A percentile compares a stretch with the other conserved stretches of the same genome.
These are phyloP conservation scores for Acanthornis magna DNA, from an alignment of 2,797 vertebrate genomes.

Conservation along the genomic window DNA sequence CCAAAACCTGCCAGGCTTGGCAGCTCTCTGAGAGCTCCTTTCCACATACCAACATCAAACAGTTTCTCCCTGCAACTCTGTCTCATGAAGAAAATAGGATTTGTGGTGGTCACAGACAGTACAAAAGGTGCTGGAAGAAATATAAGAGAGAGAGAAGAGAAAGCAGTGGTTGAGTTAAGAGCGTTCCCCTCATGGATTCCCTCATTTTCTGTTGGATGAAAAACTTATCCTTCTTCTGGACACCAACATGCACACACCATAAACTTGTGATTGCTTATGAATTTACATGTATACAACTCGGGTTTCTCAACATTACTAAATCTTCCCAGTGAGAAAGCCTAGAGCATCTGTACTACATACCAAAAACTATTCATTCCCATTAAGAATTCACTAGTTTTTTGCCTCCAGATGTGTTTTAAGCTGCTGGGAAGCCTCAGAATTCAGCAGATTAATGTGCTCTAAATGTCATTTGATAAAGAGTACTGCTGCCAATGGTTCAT, in stretches of 20 bases:
- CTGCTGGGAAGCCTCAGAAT: constrained; percentile 26
- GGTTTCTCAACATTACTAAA: constrained; percentile 1
- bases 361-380: constrained; percentile 13
- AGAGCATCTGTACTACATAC: constrained; percentile 10
- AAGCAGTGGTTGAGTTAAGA: neutral
- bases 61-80: neutral
- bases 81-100: constrained; percentile 18
- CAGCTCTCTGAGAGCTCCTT: neutral
- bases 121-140: constrained; percentile 16
- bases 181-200: neutral
- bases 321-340: constrained; percentile 12
- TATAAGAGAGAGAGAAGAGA: neutral
- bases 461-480: constrained; percentile 60
- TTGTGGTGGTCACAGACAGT: neutral
- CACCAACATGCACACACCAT: neutral
- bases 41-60: neutral
- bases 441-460: constrained; percentile 46
- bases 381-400: constrained; percentile 7
- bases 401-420: constrained; percentile 53
- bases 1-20: neutral
- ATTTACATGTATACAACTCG: neutral
- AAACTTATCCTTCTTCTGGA: constrained; percentile 1
- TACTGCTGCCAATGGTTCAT: constrained; percentile 21
- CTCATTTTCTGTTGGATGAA: neutral
- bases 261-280: neutral